A percentile compares a stretch with the other conserved stretches of the same genome.
These are phyloP conservation scores for Hestina assimilis DNA, from an alignment of 1,140 invertebrate species.

Conservation along the genomic window DNA sequence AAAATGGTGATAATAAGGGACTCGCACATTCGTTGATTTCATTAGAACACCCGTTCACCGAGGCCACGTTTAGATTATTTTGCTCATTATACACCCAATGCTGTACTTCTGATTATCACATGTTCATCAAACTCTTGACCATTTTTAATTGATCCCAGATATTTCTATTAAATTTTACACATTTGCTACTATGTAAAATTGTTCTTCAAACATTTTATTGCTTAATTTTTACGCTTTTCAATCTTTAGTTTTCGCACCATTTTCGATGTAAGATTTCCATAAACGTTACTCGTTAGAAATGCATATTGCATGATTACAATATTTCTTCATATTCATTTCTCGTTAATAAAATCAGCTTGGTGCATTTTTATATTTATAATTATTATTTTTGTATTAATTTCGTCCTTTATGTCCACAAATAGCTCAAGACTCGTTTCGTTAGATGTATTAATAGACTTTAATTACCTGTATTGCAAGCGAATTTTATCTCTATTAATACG, in stretches of 20 bases:
- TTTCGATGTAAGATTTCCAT: constrained; percentile 54
- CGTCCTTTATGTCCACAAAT: constrained; percentile 31
- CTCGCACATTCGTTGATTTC: constrained; percentile 20
- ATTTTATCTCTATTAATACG: constrained; percentile 34
- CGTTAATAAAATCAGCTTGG: not conserved
- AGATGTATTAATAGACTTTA: constrained; percentile 31
- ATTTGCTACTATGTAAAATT: constrained; percentile 67
- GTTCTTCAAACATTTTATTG: constrained; percentile 50
- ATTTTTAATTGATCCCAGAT: constrained; percentile 2
- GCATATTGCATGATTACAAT: constrained; percentile 42
- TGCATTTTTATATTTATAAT: not conserved
- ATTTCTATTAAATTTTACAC: constrained; percentile 45
- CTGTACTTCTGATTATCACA: constrained; percentile 31
- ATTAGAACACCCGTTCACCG: constrained; percentile 23
- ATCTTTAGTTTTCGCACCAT: constrained; percentile 61
- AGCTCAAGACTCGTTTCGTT: constrained; percentile 26
- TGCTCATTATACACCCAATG: constrained; percentile 40
- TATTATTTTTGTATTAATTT: constrained; percentile 19
- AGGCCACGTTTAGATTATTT: constrained; percentile 39
- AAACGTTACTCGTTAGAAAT: constrained; percentile 35
- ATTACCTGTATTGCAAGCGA: constrained; percentile 29
- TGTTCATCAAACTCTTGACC: constrained; percentile 18
- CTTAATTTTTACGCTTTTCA: constrained; percentile 46
- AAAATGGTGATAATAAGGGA: constrained; percentile 54
- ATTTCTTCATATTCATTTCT: constrained; percentile 22